Evolutionary conservation across 2,113 vertebrate genomes (phyloP).

Genomic region (Stictonetta naevosa): DNA sequence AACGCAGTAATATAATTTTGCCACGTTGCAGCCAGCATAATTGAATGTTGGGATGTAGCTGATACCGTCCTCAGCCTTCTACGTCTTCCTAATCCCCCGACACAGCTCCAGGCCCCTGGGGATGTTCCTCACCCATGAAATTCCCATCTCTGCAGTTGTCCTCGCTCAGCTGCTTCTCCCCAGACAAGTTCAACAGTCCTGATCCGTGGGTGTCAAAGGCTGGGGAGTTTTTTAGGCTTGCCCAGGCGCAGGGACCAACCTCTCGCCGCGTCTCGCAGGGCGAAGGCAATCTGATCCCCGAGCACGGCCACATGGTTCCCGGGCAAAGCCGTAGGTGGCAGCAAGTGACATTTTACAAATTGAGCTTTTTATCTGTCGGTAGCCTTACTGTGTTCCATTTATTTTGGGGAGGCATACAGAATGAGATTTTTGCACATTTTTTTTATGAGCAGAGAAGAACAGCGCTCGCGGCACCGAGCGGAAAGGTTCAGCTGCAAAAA

Average conservation of each 20-base stretch:
- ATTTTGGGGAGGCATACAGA: neutral
- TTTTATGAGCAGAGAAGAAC: neutral
- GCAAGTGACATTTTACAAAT: neutral
- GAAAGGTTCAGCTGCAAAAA: neutral
- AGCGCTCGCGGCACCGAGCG: neutral
- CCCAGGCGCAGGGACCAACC: neutral
- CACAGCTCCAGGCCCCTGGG: neutral
- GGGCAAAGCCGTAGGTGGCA: neutral
- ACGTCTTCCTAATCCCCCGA: rapidly evolving
- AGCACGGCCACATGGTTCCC: neutral
- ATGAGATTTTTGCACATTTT: neutral
- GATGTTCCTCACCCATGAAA: neutral
- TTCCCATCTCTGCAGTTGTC: neutral
- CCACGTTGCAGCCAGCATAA: neutral
- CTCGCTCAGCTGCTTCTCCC: neutral
- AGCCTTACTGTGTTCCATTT: neutral
- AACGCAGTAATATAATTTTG: rapidly evolving
- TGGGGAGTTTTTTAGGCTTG: neutral
- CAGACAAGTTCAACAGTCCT: neutral
- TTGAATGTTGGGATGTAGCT: neutral
- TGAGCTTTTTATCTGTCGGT: neutral
- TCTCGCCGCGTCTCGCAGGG: neutral
- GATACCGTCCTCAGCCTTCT: neutral
- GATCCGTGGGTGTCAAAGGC: neutral
- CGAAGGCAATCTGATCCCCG: neutral